Evolutionary conservation across 2,113 vertebrate genomes (phyloP), one percentile per base, ranked within the genome.

Genomic region (Amphiprion percula): DNA sequence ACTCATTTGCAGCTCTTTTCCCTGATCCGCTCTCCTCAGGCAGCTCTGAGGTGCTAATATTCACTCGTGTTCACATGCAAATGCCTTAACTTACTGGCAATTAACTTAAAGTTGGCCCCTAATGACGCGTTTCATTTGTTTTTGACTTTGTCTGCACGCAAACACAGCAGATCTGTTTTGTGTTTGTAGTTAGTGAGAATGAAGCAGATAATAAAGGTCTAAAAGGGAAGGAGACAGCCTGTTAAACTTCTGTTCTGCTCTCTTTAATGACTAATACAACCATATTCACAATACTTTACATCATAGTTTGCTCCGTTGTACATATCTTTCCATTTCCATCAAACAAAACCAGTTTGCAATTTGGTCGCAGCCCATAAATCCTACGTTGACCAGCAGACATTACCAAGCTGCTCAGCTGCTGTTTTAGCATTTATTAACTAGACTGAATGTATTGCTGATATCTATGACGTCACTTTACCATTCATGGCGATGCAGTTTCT

Each of bases 331-430:
- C 8, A 9, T 68, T 59, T 17, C 6, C 47, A 41, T 10, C 12
- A 8, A 53, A 21, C 24, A 53, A 54, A 62, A 26, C 50, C 10
- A 63, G 52, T 24, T 21, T 49, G 47, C 23, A 54, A 19, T 62
- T 19, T 58, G 49, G 47, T 53, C 10, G 1, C 26, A 17, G 10
- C 53, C 41, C 3, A 53, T 64, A 46, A 64, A 70, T 41, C 21
- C 23, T 30, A 64, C 37, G 16, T 23, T 56, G 21, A 47, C 28
- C 9, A 2, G 41, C 68, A 59, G 61, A 37, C 26, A 28, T 68
- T 50, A 61, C 17, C 17, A 53, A 44, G 28, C 65, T 68, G 47
- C 56, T 72, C 46, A 50, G 10, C 44, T 37, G 33, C 7, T 61
- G 30, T 37, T 37, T 37, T 37, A 37, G 7, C 33, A 1, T 37